phyloP scores from a whole-genome alignment of 2,797 vertebrate species.

The Coracias cyanogaster region DNA sequence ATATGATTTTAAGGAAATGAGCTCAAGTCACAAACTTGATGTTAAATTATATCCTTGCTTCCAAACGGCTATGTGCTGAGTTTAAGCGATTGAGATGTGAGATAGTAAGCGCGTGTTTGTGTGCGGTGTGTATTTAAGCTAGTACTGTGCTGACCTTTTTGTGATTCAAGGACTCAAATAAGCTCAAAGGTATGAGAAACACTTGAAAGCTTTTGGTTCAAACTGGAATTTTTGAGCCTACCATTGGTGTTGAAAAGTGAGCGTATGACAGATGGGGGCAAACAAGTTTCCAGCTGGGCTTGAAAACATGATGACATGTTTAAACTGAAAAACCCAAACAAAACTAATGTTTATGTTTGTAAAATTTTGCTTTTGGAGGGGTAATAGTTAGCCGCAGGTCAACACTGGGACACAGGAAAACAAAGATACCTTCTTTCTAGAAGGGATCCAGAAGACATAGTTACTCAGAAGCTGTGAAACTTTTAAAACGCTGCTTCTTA shows the following conservation, averaged over 20 bases:
- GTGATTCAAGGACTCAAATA: not conserved
- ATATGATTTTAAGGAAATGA: conserved; percentile 5
- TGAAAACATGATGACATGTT: not conserved
- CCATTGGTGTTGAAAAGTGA: not conserved
- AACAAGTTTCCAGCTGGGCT: not conserved
- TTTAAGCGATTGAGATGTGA: not conserved
- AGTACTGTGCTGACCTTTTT: not conserved
- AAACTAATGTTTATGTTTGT: not conserved
- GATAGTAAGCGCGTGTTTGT: not conserved
- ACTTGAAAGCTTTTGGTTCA: not conserved
- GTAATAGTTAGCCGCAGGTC: not conserved
- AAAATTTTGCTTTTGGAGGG: not conserved
- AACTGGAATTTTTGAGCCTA: not conserved
- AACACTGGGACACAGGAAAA: not conserved
- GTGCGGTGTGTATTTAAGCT: not conserved
- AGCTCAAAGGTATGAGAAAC: not conserved
- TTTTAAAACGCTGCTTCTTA: not conserved
- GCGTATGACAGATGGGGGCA: not conserved
- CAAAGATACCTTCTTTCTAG: not conserved
- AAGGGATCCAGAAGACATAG: not conserved
- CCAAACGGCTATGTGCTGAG: not conserved
- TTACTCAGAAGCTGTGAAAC: not conserved
- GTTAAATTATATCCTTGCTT: not conserved
- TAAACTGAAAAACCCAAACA: not conserved
- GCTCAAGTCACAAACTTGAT: not conserved